Conservation (phyloP, 2,888 invertebrate species). For the Esperia sulphurella region DNA sequence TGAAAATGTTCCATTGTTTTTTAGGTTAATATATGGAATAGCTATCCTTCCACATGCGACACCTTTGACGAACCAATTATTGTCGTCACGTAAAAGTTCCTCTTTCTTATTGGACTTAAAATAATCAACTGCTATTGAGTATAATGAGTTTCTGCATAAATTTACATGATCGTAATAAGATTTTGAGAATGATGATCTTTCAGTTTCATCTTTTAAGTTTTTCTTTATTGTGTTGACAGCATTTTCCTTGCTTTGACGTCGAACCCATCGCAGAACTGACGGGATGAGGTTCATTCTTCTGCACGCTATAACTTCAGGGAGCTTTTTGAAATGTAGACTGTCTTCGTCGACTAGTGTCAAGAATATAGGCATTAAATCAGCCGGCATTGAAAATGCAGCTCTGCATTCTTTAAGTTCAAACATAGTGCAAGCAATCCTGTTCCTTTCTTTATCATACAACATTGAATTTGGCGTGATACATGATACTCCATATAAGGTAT, state of each 20-base stretch:
- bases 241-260: conserved; percentile 7
- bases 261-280: conserved; percentile 12
- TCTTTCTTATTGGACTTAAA: background rate
- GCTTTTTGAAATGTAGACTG: conserved; percentile 9
- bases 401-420: background rate
- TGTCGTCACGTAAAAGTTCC: background rate
- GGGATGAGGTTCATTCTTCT: conserved; percentile 6
- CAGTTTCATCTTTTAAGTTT: conserved; percentile 3
- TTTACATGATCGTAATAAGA: conserved; percentile 1
- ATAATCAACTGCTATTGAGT: background rate
- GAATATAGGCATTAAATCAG: conserved; percentile 14
- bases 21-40: conserved; percentile 27
- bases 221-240: conserved; percentile 4
- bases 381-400: background rate
- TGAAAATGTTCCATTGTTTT: conserved; percentile 17
- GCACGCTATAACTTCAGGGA: conserved; percentile 12
- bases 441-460: background rate
- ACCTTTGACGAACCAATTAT: conserved; percentile 23
- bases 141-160: background rate
- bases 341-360: conserved; percentile 18
- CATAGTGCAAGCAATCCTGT: conserved; percentile 1
- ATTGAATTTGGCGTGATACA: conserved; percentile 9
- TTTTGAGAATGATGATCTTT: conserved; percentile 6
- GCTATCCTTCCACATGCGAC: conserved; percentile 24
- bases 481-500: conserved; percentile 18